Base-by-base conservation (phyloP, 2,113 vertebrate genomes). In the Promerops cafer region DNA sequence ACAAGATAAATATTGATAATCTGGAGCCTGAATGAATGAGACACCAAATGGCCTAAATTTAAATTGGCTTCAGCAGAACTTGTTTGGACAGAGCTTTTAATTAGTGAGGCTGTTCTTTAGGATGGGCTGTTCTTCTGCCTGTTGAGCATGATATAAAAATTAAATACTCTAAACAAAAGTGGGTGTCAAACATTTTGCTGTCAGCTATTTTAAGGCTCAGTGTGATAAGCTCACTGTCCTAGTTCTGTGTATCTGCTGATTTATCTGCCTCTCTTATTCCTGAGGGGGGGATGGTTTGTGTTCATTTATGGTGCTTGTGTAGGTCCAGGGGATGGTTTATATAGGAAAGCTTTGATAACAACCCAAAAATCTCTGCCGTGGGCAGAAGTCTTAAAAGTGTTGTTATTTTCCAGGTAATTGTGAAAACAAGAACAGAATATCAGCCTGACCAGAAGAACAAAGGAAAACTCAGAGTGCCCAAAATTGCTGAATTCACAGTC, bases 401-500 rank as follows among this genome's bases (percentile, higher is more conserved):
- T 94, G 49, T 56, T 84, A 5, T 95, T 91, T 97, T 97, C 19
- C 97, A 99, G 99, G 99, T 99, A 97, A 99, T 99, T 95, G 99
- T 99, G 98, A 99, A 99, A 97, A 99, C 99, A 93, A 98, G 99
- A 93, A 99, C 99, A 66, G 99, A 99, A 57, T 99, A 99, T 95
- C 99, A 99, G 95, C 99, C 99, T 37, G 99, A 99, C 96, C 99
- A 99, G 98, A 99, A 99, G 98, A 99, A 98, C 98, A 99, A 99
- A 97, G 98, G 98, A 87, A 99, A 99, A 98, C 98, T 99, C 98
- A 99, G 99, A 97, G 98, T 99, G 91, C 99, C 99, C 45, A 99
- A 99, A 98, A 99, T 99, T 90, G 99, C 99, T 69, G 99, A 99
- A 96, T 99, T 99, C 98, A 99, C 99, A 98, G 99, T 99, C 98